These are phyloP conservation scores for Epinotia bilunana DNA, from an alignment of 2,888 invertebrate genomes.

Conservation along the genomic window DNA sequence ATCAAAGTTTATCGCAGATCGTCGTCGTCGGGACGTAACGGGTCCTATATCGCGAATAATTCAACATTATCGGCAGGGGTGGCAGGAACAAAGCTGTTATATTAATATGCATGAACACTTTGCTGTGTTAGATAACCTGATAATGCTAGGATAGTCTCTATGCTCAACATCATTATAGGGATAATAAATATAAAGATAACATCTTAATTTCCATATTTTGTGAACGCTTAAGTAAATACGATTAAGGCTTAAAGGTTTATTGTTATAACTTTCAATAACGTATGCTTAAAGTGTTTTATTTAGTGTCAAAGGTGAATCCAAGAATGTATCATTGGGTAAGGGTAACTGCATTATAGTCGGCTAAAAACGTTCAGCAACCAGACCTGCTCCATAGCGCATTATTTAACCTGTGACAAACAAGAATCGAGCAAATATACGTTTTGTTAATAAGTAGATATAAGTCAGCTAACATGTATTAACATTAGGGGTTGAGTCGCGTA, in stretches of 20 bases:
- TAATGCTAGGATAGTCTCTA: constrained; percentile 12
- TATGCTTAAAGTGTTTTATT: not conserved
- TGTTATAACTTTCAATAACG: not conserved
- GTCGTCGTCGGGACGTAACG: constrained; percentile 74
- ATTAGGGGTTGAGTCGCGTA: too few relatives aligned
- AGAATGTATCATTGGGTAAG: not conserved
- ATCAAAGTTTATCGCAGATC: constrained; percentile 79
- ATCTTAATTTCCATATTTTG: constrained; percentile 6
- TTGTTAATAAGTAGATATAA: too few relatives aligned
- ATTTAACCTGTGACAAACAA: too few relatives aligned
- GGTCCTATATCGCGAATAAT: constrained; percentile 73
- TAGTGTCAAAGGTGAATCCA: not conserved
- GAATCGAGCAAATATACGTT: too few relatives aligned
- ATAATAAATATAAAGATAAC: constrained; percentile 28
- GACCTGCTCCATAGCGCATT: too few relatives aligned
- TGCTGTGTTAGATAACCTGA: constrained; percentile 19
- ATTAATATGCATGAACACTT: constrained; percentile 43
- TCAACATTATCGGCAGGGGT: constrained; percentile 74
- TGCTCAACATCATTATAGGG: constrained; percentile 24
- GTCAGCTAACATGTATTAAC: too few relatives aligned
- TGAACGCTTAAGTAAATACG: constrained; percentile 17
- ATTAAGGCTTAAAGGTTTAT: constrained; percentile 4
- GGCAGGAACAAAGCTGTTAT: constrained; percentile 59
- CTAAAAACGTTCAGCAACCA: not conserved
- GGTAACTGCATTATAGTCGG: not conserved